Percentiles rank a stretch among this genome's conserved stretches.
phyloP scores from a whole-genome alignment of 2,113 vertebrate genomes.

The Malurus elegans region DNA sequence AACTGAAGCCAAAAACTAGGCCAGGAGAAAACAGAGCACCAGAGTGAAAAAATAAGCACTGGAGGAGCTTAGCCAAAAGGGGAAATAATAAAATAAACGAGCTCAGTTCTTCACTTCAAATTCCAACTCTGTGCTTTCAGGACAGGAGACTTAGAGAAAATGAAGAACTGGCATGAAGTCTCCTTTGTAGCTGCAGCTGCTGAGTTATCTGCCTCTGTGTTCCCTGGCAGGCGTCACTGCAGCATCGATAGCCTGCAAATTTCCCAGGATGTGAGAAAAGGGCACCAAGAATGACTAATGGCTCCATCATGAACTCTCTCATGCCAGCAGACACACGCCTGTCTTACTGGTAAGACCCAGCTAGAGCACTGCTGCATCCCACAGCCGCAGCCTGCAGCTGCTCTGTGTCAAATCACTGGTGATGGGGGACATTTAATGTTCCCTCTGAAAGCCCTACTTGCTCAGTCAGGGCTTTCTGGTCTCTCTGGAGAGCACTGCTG shows the following conservation, averaged over 20 bases:
- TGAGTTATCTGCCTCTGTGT: not conserved
- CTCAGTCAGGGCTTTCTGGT: not conserved
- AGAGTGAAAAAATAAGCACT: conserved; percentile 13
- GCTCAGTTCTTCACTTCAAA: not conserved
- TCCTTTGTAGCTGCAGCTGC: conserved; percentile 23
- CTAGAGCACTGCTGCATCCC: not conserved
- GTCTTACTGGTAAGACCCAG: not conserved
- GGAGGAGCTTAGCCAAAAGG: not conserved
- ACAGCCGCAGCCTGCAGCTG: not conserved
- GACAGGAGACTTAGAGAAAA: not conserved
- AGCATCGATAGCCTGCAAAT: not conserved
- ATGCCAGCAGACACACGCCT: accelerated
- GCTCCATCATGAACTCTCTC: not conserved
- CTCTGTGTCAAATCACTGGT: not conserved
- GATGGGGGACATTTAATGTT: not conserved
- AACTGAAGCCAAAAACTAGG: conserved; percentile 12
- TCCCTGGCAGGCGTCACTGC: not conserved
- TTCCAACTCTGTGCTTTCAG: not conserved
- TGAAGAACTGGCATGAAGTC: not conserved
- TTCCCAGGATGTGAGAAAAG: not conserved
- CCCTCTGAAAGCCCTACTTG: not conserved
- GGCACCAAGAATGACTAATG: not conserved
- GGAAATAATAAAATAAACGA: not conserved
- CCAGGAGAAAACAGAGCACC: not conserved
- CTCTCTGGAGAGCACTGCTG: not conserved